These are phyloP conservation scores for Cepaea nemoralis DNA, from an alignment of 1,140 invertebrate genomes.

Conservation along the genomic window DNA sequence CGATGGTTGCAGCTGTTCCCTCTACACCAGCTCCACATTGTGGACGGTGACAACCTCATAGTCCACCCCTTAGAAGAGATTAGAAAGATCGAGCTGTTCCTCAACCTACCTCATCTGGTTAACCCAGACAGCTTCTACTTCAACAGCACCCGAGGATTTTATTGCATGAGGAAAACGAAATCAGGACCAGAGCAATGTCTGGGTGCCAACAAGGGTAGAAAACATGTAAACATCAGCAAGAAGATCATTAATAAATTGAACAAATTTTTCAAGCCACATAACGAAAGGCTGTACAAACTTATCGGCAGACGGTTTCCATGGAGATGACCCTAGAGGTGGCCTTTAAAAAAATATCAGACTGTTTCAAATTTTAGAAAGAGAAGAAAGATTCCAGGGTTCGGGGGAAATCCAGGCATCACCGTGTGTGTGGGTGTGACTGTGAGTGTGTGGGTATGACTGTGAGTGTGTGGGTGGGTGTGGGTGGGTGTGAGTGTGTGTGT, in stretches of 20 bases:
- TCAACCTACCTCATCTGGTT: constrained; percentile 61
- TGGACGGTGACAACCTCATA: constrained; percentile 68
- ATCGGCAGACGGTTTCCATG: constrained; percentile 65
- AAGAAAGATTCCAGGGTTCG: not conserved
- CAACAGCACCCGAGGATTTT: constrained; percentile 72
- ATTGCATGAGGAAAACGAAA: constrained; percentile 69
- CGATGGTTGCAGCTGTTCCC: constrained; percentile 67
- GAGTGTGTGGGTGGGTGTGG: too few species aligned
- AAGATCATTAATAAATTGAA: constrained; percentile 81
- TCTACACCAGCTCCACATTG: constrained; percentile 66
- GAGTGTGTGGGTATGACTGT: too few species aligned
- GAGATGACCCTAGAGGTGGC: constrained; percentile 48
- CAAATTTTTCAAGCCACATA: constrained; percentile 91
- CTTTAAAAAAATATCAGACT: not conserved
- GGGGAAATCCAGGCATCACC: too few species aligned
- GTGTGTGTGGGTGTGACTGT: too few species aligned
- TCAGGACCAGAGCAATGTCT: constrained; percentile 76
- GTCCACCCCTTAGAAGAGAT: constrained; percentile 66
- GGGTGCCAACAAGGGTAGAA: constrained; percentile 92
- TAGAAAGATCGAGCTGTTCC: constrained; percentile 64
- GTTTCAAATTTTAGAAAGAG: too few species aligned
- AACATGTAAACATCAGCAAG: constrained; percentile 86
- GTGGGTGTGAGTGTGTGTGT: too few species aligned
- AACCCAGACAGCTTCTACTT: constrained; percentile 67
- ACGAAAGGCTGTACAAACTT: constrained; percentile 72